Conservation (phyloP, 2,113 vertebrate species). For the Gobius niger region DNA sequence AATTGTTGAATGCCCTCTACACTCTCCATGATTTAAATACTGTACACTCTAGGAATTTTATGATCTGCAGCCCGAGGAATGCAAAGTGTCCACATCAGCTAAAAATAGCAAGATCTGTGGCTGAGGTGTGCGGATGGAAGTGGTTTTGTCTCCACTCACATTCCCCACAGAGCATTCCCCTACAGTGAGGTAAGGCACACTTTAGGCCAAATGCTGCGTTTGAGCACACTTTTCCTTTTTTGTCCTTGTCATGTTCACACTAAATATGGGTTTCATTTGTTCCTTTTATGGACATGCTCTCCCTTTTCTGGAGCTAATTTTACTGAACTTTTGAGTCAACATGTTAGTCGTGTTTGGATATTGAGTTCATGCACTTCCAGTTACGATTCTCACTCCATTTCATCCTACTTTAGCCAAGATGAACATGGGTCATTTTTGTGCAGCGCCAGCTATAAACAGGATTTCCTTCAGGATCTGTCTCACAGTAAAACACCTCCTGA, state of each 20-base stretch:
- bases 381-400: not conserved
- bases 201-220: not conserved
- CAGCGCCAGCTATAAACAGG: not conserved
- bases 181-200: slow-evolving; percentile 16
- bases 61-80: not conserved
- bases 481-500: slow-evolving; percentile 32
- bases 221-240: slow-evolving; percentile 3
- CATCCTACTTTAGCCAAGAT: not conserved
- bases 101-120: slow-evolving; percentile 5
- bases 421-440: not conserved
- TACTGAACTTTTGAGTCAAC: not conserved
- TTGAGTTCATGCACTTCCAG: not conserved
- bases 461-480: slow-evolving; percentile 14
- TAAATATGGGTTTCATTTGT: not conserved
- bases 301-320: not conserved
- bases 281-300: slow-evolving; percentile 4
- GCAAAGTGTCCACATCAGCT: slow-evolving; percentile 1
- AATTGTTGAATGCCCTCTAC: not conserved
- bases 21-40: not conserved
- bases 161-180: slow-evolving; percentile 34
- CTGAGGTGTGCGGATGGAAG: slow-evolving; percentile 9
- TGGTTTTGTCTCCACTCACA: slow-evolving; percentile 1
- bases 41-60: not conserved
- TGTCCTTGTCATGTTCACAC: not conserved
- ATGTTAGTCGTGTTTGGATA: not conserved